Conservation (phyloP, 2,797 vertebrate genomes). For the Tarsius wallacei region DNA sequence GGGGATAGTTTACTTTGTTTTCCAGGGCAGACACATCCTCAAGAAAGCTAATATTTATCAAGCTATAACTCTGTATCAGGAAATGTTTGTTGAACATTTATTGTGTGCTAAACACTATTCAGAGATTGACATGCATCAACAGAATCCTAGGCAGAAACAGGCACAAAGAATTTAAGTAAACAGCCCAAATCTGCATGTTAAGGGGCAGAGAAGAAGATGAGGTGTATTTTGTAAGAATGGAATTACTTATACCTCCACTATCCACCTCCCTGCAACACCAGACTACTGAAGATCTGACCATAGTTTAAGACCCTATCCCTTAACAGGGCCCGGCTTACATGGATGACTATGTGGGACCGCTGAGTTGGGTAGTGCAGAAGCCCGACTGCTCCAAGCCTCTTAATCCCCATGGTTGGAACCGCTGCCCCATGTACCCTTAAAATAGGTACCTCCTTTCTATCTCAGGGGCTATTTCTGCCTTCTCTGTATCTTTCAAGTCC, state of each 20-base stretch:
- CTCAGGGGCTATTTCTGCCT: background rate
- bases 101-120: background rate
- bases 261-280: background rate
- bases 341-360: no score
- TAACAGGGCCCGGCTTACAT: background rate
- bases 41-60: background rate
- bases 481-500: background rate
- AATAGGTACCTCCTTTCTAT: background rate
- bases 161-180: background rate
- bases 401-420: background rate
- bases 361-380: background rate
- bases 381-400: background rate
- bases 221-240: background rate
- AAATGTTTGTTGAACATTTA: slow-evolving; percentile 5
- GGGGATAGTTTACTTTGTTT: background rate
- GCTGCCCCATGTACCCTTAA: background rate
- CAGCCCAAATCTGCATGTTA: background rate
- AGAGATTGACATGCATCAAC: background rate
- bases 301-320: background rate
- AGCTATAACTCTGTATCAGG: background rate
- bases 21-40: background rate
- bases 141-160: background rate
- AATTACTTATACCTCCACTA: background rate
- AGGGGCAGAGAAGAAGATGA: background rate
- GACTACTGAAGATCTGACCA: rapidly evolving